Evolutionary conservation across 2,797 vertebrate genomes (phyloP).

Genomic region (Syngnathus acus): DNA sequence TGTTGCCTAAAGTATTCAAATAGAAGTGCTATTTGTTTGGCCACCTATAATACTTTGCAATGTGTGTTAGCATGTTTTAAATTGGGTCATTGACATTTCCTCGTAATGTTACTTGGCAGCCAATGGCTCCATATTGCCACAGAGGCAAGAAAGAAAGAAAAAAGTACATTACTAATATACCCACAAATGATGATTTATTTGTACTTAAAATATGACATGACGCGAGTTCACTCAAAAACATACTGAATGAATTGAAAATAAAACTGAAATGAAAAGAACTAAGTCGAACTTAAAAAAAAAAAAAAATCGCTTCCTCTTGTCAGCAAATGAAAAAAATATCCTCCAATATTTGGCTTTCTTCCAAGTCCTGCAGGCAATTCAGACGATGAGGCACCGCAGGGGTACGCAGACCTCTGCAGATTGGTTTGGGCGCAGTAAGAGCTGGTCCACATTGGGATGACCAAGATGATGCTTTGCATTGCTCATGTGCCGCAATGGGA

Average conservation of each 20-base stretch:
- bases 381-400: constrained; percentile 24
- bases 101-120: not conserved
- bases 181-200: constrained; percentile 44
- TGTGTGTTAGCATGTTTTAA: not conserved
- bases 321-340: constrained; percentile 94
- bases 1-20: not conserved
- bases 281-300: not conserved
- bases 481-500: constrained; percentile 52
- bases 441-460: not conserved
- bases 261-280: constrained; percentile 9
- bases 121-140: not conserved
- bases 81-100: not conserved
- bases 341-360: constrained; percentile 86
- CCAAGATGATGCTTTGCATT: constrained; percentile 23
- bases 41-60: not conserved
- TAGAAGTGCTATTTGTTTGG: not conserved
- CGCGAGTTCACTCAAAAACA: constrained; percentile 16
- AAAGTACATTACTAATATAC: no score
- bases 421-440: constrained; percentile 9
- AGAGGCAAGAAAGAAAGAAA: not conserved
- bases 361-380: constrained; percentile 69
- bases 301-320: constrained; percentile 15
- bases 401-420: constrained; percentile 28
- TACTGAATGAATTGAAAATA: constrained; percentile 19
- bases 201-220: constrained; percentile 24